Evolutionary conservation across 1,140 invertebrate genomes (phyloP).

Genomic region (Habropoda laboriosa): DNA sequence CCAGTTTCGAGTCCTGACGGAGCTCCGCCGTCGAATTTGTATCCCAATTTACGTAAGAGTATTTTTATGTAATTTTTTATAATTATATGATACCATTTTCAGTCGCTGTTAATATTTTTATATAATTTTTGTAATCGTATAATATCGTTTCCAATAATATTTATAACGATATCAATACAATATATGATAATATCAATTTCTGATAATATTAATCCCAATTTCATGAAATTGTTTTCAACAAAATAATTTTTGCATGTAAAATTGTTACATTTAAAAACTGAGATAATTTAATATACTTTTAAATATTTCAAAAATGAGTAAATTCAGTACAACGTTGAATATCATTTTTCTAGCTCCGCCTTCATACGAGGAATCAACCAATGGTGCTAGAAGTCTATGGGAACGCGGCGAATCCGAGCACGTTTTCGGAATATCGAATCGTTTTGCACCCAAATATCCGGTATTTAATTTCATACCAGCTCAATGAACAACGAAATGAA

Average conservation of each 20-base stretch:
- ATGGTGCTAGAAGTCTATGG: constrained; percentile 78
- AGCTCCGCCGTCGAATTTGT: constrained; percentile 69
- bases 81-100: no score
- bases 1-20: constrained; percentile 54
- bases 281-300: neutral
- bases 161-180: neutral
- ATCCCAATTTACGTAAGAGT: constrained; percentile 82
- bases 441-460: constrained; percentile 82
- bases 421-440: constrained; percentile 75
- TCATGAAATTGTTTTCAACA: no score
- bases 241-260: neutral
- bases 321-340: neutral
- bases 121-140: no score
- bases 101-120: no score
- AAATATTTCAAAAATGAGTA: neutral
- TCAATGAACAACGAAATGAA: constrained; percentile 34
- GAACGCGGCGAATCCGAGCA: constrained; percentile 82
- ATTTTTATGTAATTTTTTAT: neutral
- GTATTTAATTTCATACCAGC: constrained; percentile 79
- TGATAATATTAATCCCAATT: neutral
- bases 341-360: constrained; percentile 80
- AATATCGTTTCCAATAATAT: no score
- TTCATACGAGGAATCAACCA: constrained; percentile 81
- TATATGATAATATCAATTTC: no score
- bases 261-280: neutral